Evolutionary conservation across 1,140 invertebrate genomes (phyloP).

Genomic region (Drosophila gunungcola): DNA sequence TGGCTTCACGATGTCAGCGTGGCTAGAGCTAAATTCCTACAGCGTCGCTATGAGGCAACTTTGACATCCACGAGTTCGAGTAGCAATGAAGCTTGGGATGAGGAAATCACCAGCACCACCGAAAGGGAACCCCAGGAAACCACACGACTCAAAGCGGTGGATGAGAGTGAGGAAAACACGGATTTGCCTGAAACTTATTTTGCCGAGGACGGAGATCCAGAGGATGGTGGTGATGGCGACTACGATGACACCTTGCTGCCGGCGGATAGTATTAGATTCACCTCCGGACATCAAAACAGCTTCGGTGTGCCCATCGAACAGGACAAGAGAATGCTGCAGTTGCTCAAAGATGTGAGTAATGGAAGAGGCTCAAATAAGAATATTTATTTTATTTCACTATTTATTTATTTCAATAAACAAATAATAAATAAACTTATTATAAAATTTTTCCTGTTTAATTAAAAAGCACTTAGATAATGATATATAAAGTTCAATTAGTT

Average conservation of each 20-base stretch:
- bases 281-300: constrained; percentile 87
- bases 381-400: no score
- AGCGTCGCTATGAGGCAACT: constrained; percentile 65
- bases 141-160: constrained; percentile 60
- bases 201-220: constrained; percentile 10
- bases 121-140: constrained; percentile 54
- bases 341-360: constrained; percentile 83
- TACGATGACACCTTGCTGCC: constrained; percentile 71
- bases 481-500: no score
- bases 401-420: no score
- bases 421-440: no score
- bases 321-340: constrained; percentile 84
- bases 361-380: background rate
- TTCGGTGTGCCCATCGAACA: constrained; percentile 87
- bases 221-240: constrained; percentile 22
- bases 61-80: constrained; percentile 33
- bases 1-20: constrained; percentile 82
- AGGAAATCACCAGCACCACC: constrained; percentile 34
- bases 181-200: constrained; percentile 16
- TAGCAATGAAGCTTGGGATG: constrained; percentile 27
- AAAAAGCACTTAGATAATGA: no score
- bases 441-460: no score
- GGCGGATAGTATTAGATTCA: constrained; percentile 85
- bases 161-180: constrained; percentile 33
- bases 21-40: constrained; percentile 65